Evolutionary conservation across 2,888 invertebrate species (phyloP).

Genomic region (Drosophila multiciliata): DNA sequence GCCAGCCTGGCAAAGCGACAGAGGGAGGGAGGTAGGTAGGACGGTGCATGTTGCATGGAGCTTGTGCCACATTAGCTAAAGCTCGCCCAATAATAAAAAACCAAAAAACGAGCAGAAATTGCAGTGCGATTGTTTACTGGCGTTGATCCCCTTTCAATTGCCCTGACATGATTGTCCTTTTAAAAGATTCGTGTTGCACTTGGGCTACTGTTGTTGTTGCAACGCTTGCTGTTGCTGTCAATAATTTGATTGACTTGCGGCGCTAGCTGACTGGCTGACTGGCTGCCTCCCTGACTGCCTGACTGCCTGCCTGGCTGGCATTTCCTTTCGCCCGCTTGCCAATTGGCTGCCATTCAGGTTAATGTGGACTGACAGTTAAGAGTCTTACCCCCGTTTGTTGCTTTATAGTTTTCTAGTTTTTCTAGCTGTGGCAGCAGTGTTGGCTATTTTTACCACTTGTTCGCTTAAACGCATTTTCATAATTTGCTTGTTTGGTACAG

Average conservation of each 20-base stretch:
- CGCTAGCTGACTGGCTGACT: conserved; percentile 47
- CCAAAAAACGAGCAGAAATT: conserved; percentile 25
- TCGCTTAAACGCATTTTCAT: conserved; percentile 72
- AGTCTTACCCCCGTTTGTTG: conserved; percentile 11
- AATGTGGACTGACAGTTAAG: conserved; percentile 63
- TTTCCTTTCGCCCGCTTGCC: conserved; percentile 65
- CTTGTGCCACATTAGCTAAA: conserved; percentile 62
- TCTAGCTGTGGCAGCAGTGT: conserved; percentile 38
- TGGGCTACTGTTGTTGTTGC: conserved; percentile 46
- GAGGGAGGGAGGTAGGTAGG: not conserved
- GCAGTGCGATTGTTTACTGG: conserved; percentile 31
- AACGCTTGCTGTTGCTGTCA: conserved; percentile 53
- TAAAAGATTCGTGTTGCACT: conserved; percentile 60
- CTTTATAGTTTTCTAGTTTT: conserved; percentile 63
- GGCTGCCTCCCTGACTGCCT: conserved; percentile 37
- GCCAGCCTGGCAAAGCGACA: not conserved
- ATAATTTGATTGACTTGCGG: conserved; percentile 80
- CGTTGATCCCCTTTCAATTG: conserved; percentile 62
- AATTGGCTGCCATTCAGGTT: conserved; percentile 75
- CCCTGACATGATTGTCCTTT: conserved; percentile 72
- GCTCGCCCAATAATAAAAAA: conserved; percentile 13
- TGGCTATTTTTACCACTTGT: conserved; percentile 10
- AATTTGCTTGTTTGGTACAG: conserved; percentile 68
- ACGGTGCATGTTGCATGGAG: conserved; percentile 11
- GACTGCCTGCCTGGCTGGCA: conserved; percentile 21